phyloP scores from a whole-genome alignment of 2,888 invertebrate genomes.

The Epinotia bilunana region DNA sequence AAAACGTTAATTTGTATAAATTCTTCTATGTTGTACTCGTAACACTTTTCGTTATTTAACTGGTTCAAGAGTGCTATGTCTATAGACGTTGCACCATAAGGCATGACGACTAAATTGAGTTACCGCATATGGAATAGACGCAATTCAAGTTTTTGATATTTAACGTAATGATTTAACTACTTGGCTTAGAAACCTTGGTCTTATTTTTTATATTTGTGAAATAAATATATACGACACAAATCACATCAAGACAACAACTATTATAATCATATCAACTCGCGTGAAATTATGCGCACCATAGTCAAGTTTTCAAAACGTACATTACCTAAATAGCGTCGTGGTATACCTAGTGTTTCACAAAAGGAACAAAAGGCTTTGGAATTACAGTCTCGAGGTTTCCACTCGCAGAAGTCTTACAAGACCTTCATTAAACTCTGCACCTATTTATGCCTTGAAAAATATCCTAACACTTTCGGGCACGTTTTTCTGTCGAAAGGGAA shows the following conservation, averaged over 20 bases:
- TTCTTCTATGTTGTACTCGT: not conserved
- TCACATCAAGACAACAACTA: not conserved
- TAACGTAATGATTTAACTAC: too few species aligned
- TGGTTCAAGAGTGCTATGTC: too few species aligned
- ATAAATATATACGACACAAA: too few species aligned
- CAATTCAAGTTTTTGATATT: too few species aligned
- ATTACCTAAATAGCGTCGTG: slow-evolving; percentile 53
- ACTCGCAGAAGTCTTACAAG: slow-evolving; percentile 57
- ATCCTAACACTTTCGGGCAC: slow-evolving; percentile 33
- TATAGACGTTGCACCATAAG: too few species aligned
- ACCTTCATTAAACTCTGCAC: slow-evolving; percentile 67
- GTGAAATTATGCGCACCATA: not conserved
- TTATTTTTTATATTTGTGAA: too few species aligned
- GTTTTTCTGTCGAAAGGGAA: not conserved
- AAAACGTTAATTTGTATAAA: not conserved
- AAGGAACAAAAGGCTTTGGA: slow-evolving; percentile 66
- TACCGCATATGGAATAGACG: too few species aligned
- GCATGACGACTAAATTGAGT: too few species aligned
- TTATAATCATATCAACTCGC: not conserved
- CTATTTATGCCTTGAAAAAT: slow-evolving; percentile 57
- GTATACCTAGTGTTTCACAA: slow-evolving; percentile 56
- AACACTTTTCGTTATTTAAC: too few species aligned
- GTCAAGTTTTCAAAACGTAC: slow-evolving; percentile 26
- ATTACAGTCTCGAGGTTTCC: slow-evolving; percentile 67
- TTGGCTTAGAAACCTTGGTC: too few species aligned